These are phyloP conservation scores for Trachelus stipa DNA, from an alignment of 2,888 invertebrate species.

Conservation along the genomic window DNA sequence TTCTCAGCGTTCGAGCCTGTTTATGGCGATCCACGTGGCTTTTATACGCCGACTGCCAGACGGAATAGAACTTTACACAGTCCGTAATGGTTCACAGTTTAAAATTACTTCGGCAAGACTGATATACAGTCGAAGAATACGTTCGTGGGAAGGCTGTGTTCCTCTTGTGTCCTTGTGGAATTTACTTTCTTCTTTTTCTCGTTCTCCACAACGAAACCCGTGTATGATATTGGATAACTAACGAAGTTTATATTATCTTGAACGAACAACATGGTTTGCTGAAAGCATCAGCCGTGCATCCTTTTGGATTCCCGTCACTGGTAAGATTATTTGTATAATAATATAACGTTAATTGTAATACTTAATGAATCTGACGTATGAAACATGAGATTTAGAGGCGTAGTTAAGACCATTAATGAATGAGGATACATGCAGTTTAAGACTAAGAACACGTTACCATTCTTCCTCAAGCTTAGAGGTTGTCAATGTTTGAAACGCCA, in stretches of 20 bases:
- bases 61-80: constrained; percentile 15
- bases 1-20: constrained; percentile 36
- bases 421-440: neutral
- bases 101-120: neutral
- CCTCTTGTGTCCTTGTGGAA: neutral
- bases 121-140: neutral
- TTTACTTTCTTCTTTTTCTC: neutral
- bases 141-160: neutral
- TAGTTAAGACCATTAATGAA: neutral
- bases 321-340: neutral
- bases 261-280: neutral
- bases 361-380: neutral
- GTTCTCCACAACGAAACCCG: neutral
- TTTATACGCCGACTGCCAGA: constrained; percentile 43
- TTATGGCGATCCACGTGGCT: constrained; percentile 49
- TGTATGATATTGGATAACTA: neutral
- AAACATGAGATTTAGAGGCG: neutral
- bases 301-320: neutral
- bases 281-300: neutral
- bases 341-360: neutral
- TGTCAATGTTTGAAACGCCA: neutral
- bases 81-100: constrained; percentile 2
- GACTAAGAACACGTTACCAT: neutral
- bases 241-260: neutral
- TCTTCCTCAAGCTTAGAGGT: neutral